Evolutionary conservation across 2,113 vertebrate genomes (phyloP).

Genomic region (Salvelinus fontinalis): DNA sequence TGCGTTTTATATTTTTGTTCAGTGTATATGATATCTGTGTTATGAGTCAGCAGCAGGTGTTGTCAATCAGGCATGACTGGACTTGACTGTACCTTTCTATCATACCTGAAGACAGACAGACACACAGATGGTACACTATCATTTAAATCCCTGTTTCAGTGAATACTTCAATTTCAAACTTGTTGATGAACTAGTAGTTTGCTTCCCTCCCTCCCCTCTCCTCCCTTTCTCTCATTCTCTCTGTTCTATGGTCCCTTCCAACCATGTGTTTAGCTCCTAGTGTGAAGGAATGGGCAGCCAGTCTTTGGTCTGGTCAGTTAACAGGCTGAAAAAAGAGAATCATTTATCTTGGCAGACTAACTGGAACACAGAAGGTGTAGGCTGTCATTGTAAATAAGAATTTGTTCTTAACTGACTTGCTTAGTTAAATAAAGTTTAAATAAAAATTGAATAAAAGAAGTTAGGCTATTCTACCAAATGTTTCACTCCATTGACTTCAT

Average conservation of each 20-base stretch:
- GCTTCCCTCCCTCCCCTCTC: not conserved
- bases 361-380: constrained; percentile 10
- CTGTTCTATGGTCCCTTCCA: not conserved
- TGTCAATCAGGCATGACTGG: not conserved
- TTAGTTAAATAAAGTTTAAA: too few relatives aligned
- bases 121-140: too few relatives aligned
- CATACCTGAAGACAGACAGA: not conserved
- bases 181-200: too few relatives aligned
- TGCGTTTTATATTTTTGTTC: too few relatives aligned
- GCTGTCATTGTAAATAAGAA: too few relatives aligned
- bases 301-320: not conserved
- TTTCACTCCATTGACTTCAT: constrained; percentile 33
- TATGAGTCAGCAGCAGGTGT: not conserved
- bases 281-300: not conserved
- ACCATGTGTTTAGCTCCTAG: not conserved
- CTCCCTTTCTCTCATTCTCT: not conserved
- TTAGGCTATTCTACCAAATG: constrained; percentile 23
- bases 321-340: constrained; percentile 21
- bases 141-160: not conserved
- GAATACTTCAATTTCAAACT: too few relatives aligned
- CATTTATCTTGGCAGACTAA: constrained; percentile 46
- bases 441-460: not conserved
- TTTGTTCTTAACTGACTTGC: too few relatives aligned
- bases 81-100: not conserved
- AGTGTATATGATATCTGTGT: not conserved